Conservation (phyloP, 2,888 invertebrate species). For the Microctonus brassicae region DNA sequence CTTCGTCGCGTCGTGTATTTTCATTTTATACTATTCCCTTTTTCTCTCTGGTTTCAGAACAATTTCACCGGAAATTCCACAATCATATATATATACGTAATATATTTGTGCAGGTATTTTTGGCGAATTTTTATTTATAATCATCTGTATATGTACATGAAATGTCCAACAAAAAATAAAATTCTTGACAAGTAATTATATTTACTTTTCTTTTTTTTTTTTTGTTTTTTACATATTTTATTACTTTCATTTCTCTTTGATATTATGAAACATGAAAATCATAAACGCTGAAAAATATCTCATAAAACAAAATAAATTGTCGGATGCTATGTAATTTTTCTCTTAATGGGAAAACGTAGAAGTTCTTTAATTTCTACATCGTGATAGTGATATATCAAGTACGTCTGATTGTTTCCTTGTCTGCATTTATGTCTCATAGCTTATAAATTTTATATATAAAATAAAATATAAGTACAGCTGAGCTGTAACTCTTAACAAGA, state of each 20-base stretch:
- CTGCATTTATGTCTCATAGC: neutral
- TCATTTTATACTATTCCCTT: neutral
- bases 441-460: neutral
- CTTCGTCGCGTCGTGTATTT: conserved; percentile 18
- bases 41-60: neutral
- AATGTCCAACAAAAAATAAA: too few relatives aligned
- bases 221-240: too few relatives aligned
- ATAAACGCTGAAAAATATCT: too few relatives aligned
- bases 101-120: too few relatives aligned
- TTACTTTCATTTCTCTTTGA: too few relatives aligned
- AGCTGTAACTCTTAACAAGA: too few relatives aligned
- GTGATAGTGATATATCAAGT: neutral
- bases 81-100: neutral
- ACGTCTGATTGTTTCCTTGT: conserved; percentile 3
- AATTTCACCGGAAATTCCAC: neutral
- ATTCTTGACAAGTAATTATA: too few relatives aligned
- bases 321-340: neutral
- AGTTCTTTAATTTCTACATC: neutral
- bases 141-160: neutral
- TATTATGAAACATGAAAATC: too few relatives aligned
- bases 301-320: too few relatives aligned
- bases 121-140: neutral
- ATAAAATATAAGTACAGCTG: too few relatives aligned
- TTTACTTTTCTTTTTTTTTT: too few relatives aligned
- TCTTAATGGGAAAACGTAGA: neutral